Base-by-base conservation (phyloP, 1,140 invertebrate species). In the Scaptomyza pallida region DNA sequence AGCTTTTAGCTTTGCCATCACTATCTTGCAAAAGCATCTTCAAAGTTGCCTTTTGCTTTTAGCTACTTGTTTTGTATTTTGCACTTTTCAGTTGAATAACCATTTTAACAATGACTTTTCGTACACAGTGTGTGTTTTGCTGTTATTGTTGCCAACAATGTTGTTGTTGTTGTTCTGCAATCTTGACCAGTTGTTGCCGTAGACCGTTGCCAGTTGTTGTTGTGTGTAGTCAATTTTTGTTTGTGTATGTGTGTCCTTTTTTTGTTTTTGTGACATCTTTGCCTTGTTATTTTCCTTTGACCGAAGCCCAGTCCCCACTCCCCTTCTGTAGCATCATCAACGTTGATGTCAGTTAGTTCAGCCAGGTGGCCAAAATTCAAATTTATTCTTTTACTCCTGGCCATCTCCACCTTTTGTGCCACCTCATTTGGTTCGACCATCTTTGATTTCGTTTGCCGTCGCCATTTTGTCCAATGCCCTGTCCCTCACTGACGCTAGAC, bases 231-330 rank as follows among this genome's bases (percentile, higher is more conserved):
- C 26, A 30, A 30, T 30, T 30, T 43, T 35, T 64, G 48, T 70
- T 8, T 9, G 26, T 68, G 56, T 72, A 6, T 45, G 37, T 57
- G 33, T 63, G 77, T 48, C 67, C 59, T 71, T 68, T 52, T 62
- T 63, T 50, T 62, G 72, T 33, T 70, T n/a, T 71, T 41, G 47
- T 19, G 41, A 60, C 77, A 71, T 80, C 78, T 80, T 75, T 74
- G 74, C 56, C 81, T 86, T 80, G 81, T 85, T 86, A 80, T 85
- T 86, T 86, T 67, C 82, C 73, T 77, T 81, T 78, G 74, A 65
- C 72, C 52, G 26, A 54, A 10, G 30, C 12, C 15, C 16, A 3
- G 5, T 26, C 23, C 23, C 6, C 23, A 26, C 21, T 23, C 23
- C 5, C 6, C 23, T 5, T 23, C 23, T 5, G 4, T 5, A 23